phyloP scores from a whole-genome alignment of 2,113 vertebrate genomes.

The Clupea harengus region DNA sequence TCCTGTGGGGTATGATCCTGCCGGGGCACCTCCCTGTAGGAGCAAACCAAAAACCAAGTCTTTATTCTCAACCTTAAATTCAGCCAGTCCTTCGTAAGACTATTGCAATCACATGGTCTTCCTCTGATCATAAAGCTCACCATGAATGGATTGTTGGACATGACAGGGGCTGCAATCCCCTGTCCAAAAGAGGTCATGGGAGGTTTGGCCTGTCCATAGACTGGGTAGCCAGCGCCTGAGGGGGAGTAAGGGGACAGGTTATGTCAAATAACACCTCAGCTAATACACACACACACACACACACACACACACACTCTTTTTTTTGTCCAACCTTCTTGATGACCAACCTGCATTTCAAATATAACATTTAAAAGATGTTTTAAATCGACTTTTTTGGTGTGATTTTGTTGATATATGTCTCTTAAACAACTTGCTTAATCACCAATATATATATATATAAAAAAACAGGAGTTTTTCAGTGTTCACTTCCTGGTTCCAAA shows the following conservation, averaged over 20 bases:
- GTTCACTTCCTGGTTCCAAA: too few species aligned
- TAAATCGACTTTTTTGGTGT: too few species aligned
- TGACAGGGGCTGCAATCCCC: conserved; percentile 79
- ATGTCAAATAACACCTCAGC: too few species aligned
- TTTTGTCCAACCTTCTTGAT: too few species aligned
- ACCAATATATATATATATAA: too few species aligned
- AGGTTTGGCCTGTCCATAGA: conserved; percentile 89
- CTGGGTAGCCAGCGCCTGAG: conserved; percentile 87
- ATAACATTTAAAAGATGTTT: too few species aligned
- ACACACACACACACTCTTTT: too few species aligned
- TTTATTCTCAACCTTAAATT: background rate
- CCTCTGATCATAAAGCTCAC: conserved; percentile 64
- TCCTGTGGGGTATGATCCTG: conserved; percentile 86
- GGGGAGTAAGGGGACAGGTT: background rate
- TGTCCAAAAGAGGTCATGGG: conserved; percentile 88
- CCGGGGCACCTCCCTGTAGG: conserved; percentile 85
- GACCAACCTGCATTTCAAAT: too few species aligned
- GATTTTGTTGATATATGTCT: too few species aligned
- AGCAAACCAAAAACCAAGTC: background rate
- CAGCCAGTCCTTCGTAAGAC: background rate
- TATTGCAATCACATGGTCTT: background rate
- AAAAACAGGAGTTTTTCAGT: too few species aligned
- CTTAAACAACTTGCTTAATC: too few species aligned
- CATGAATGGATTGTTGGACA: conserved; percentile 97
- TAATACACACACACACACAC: too few species aligned